These are phyloP conservation scores for Ernsta delagoae DNA, from an alignment of 2,888 invertebrate genomes.

Conservation along the genomic window DNA sequence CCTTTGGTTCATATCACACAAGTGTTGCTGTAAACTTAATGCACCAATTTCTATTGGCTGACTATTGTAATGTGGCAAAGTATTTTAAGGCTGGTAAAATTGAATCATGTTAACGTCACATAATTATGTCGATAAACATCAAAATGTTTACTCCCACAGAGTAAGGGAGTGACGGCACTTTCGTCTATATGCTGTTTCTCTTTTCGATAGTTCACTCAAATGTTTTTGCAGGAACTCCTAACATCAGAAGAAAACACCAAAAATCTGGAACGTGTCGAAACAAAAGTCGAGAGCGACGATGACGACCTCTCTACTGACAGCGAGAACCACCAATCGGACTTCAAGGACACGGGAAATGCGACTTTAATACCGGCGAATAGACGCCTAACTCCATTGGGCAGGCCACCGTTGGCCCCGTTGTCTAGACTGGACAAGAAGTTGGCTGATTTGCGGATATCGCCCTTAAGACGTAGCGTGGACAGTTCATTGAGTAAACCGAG, in stretches of 20 bases:
- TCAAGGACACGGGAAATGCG: constrained; percentile 57
- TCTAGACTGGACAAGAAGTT: constrained; percentile 70
- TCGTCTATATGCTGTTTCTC: too few species aligned
- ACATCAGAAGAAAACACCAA: constrained; percentile 81
- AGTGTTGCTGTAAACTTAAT: too few species aligned
- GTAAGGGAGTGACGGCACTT: too few species aligned
- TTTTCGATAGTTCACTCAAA: too few species aligned
- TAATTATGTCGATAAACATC: too few species aligned
- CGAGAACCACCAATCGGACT: constrained; percentile 68
- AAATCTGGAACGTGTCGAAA: constrained; percentile 76
- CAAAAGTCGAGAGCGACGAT: constrained; percentile 82
- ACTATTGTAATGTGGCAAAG: too few species aligned
- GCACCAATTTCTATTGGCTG: too few species aligned
- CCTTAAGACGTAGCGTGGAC: constrained; percentile 69
- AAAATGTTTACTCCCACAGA: too few species aligned
- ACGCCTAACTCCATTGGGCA: constrained; percentile 66
- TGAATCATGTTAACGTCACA: too few species aligned
- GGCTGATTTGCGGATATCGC: constrained; percentile 68
- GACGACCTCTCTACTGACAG: constrained; percentile 77
- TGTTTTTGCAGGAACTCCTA: constrained; percentile 69
- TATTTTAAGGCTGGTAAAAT: too few species aligned
- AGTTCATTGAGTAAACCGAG: constrained; percentile 63
- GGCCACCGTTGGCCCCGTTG: constrained; percentile 70
- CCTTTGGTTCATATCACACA: too few species aligned
- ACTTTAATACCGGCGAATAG: constrained; percentile 51